phyloP scores from a whole-genome alignment of 2,113 vertebrate genomes.

The Raja brachyura region DNA sequence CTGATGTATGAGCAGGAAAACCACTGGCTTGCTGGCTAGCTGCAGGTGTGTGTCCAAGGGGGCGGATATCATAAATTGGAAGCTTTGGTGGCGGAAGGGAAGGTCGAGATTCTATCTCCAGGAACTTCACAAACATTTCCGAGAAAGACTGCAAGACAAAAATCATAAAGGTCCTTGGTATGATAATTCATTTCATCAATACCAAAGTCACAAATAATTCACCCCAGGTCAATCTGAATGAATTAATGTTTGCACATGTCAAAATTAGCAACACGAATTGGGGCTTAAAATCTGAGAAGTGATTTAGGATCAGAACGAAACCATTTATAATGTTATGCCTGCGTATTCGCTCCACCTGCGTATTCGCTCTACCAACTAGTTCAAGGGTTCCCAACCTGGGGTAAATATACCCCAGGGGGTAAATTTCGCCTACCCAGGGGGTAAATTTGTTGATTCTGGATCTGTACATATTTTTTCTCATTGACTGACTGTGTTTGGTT shows the following conservation, averaged over 20 bases:
- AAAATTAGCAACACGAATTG: background rate
- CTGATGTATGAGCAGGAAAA: constrained; percentile 55
- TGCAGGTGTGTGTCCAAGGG: constrained; percentile 60
- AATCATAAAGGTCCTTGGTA: background rate
- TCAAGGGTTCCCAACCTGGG: too few relatives aligned
- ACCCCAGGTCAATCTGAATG: background rate
- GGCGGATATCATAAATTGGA: constrained; percentile 70
- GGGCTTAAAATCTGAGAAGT: background rate
- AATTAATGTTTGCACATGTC: background rate
- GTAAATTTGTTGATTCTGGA: too few relatives aligned
- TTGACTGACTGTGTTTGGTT: too few relatives aligned
- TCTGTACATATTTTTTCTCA: too few relatives aligned
- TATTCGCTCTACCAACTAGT: background rate
- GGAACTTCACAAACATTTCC: constrained; percentile 91
- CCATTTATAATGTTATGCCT: background rate
- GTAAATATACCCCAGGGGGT: too few relatives aligned
- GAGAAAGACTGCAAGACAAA: constrained; percentile 79
- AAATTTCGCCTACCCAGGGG: too few relatives aligned
- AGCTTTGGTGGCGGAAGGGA: constrained; percentile 74
- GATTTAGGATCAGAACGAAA: background rate
- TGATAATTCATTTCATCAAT: background rate
- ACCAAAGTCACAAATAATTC: background rate
- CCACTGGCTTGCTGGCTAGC: constrained; percentile 40
- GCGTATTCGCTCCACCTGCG: too few relatives aligned
- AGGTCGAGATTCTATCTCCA: constrained; percentile 86